Evolutionary conservation across 2,113 vertebrate genomes (phyloP).

Genomic region (Tringa solitaria): DNA sequence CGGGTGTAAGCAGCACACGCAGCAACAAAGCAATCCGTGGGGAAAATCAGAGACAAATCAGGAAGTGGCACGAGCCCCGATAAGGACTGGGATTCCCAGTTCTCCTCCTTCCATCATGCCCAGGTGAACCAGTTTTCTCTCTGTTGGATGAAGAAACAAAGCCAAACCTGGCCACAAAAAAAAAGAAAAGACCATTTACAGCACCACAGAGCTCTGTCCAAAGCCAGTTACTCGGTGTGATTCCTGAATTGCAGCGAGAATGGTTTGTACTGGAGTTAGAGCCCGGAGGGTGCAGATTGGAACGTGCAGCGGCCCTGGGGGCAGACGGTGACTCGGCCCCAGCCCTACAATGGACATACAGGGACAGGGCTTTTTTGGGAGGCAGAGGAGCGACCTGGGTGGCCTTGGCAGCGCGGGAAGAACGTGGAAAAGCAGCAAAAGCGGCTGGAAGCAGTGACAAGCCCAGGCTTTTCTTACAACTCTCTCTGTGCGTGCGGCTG

Average conservation of each 20-base stretch:
- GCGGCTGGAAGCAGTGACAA: not conserved
- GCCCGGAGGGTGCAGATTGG: accelerated
- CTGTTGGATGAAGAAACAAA: not conserved
- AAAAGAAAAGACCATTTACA: not conserved
- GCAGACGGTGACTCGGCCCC: accelerated
- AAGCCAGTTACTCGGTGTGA: not conserved
- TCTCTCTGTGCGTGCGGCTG: not conserved
- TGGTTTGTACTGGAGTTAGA: not conserved
- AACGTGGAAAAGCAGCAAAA: not conserved
- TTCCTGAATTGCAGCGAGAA: not conserved
- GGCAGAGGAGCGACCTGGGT: not conserved
- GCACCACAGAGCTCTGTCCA: not conserved
- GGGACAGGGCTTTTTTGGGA: not conserved
- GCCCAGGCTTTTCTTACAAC: not conserved
- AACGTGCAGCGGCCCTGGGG: not conserved
- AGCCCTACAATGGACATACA: accelerated
- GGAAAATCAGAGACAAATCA: not conserved
- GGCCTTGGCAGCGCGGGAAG: not conserved
- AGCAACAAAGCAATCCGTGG: not conserved
- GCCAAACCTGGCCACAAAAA: not conserved
- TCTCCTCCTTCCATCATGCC: not conserved
- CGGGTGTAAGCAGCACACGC: not conserved
- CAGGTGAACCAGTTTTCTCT: not conserved
- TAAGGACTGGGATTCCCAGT: not conserved
- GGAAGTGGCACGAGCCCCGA: accelerated